Conservation (phyloP, 2,113 vertebrate species). For the Sceloporus undulatus region DNA sequence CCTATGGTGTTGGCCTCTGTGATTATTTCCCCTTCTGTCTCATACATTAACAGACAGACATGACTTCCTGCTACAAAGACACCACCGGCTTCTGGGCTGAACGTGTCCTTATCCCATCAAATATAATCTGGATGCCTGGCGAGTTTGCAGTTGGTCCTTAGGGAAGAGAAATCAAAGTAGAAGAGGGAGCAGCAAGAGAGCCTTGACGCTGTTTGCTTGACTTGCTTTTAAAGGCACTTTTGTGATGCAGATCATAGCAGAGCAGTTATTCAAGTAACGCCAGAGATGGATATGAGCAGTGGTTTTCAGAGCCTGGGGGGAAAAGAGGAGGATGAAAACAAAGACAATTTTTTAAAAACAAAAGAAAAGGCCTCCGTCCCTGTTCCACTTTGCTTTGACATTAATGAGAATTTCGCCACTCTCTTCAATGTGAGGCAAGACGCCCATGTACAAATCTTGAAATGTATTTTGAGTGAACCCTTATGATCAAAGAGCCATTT, state of each 20-base stretch:
- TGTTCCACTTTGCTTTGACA: neutral
- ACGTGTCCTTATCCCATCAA: neutral
- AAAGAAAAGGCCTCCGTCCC: neutral
- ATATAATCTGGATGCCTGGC: neutral
- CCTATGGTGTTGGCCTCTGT: neutral
- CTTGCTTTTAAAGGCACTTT: constrained; percentile 1
- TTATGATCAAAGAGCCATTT: constrained; percentile 17
- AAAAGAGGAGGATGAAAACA: neutral
- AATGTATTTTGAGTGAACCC: neutral
- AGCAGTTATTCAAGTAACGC: neutral
- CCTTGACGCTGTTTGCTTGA: neutral
- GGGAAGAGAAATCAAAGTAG: constrained; percentile 16
- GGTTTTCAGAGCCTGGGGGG: neutral
- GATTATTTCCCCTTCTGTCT: neutral
- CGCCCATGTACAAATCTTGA: neutral
- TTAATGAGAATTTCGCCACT: constrained; percentile 9
- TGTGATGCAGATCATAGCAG: neutral
- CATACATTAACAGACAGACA: neutral
- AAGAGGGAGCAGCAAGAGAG: neutral
- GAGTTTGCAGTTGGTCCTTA: neutral
- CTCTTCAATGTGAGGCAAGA: neutral
- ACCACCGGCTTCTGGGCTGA: neutral
- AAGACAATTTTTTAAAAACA: neutral
- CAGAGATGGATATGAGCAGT: neutral
- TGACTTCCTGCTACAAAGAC: neutral